Conservation (phyloP, 2,797 vertebrate genomes). For the Pantherophis vulpinus region DNA sequence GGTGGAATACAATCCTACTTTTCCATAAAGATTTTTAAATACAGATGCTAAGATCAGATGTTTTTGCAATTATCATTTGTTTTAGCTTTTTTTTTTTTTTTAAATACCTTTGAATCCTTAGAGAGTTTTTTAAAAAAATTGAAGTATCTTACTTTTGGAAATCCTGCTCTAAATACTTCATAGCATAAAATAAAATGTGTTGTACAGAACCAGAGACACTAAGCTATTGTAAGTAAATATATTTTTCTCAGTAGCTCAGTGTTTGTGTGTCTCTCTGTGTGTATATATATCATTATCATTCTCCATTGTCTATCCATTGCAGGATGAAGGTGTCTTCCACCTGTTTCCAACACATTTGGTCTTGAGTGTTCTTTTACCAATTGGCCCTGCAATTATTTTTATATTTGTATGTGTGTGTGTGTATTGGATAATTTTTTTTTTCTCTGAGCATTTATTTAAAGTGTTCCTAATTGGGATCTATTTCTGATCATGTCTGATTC, state of each 20-base stretch:
- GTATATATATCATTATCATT: no score
- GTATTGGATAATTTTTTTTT: not conserved
- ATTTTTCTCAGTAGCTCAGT: not conserved
- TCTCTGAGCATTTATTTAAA: not conserved
- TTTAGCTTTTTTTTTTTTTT: not conserved
- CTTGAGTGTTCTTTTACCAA: no score
- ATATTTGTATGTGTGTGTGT: not conserved
- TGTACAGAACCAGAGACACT: not conserved
- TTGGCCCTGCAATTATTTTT: no score
- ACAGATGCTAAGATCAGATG: not conserved
- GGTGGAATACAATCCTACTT: not conserved
- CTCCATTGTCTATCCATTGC: no score
- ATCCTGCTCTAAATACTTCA: not conserved
- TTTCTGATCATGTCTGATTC: not conserved
- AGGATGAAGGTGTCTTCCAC: no score
- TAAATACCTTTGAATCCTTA: not conserved
- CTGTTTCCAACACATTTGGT: no score
- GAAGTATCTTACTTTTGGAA: not conserved
- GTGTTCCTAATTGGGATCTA: not conserved
- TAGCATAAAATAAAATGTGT: not conserved
- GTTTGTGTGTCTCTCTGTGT: not conserved
- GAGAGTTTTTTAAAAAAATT: not conserved
- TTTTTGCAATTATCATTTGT: not conserved
- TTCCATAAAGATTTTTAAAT: not conserved
- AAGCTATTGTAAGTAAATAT: not conserved